Evolutionary conservation across 1,140 invertebrate species (phyloP), one percentile per base, ranked within the genome.

Genomic region (Calycopis cecrops): DNA sequence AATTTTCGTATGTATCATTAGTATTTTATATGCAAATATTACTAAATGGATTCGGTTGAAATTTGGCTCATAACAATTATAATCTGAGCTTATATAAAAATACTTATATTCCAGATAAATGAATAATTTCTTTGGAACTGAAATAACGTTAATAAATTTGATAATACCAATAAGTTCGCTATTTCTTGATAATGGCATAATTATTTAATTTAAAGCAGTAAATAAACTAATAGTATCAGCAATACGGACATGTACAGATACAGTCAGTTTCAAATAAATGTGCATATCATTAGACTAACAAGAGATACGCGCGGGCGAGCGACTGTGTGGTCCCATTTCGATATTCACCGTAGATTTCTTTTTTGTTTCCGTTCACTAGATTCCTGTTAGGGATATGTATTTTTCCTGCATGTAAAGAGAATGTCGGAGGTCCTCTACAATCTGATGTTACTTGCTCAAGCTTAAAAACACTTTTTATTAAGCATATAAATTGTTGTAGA

Each of bases 261-360:
- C 40, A 53, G 42, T 28, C 16, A 50, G 66, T 69, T 74, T 71
- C 56, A 79, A 82, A 82, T 82, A 80, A 84, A 87, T 79, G 79
- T 81, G 79, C 84, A 84, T 87, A 81, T 83, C 79, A 86, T 85
- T 85, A 82, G 65, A 71, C 67, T 78, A 75, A 79, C 79, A 79
- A 76, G 78, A 71, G 64, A 58, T 61, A 62, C 65, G 67, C 55
- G 59, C 61, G 59, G 55, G 56, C 68, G 63, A 69, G 67, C 66
- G 66, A 60, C 66, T 83, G 81, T 86, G 84, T 87, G 84, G 84
- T 85, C 79, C 70, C 63, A 56, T 64, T 73, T 57, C 68, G 67
- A 71, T 73, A 70, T 71, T 71, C 69, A 63, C 69, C 67, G 59
- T 63, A 60, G 59, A 68, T 64, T 64, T 62, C 56, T 72, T 73